phyloP scores from a whole-genome alignment of 2,888 invertebrate species.

The Branchinecta sandiegonensis region DNA sequence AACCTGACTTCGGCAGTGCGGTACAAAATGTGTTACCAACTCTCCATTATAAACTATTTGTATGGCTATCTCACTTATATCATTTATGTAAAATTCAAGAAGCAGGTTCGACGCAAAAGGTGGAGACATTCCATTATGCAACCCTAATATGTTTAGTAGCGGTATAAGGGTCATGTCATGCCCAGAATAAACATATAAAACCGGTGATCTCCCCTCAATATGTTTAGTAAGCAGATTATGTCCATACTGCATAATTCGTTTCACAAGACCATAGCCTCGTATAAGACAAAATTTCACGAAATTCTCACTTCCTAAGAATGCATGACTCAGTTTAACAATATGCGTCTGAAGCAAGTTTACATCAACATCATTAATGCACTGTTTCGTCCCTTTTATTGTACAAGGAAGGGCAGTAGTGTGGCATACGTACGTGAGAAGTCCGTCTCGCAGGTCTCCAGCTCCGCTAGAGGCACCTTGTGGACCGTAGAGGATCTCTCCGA shows the following conservation, averaged over 20 bases:
- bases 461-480: not conserved
- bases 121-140: not conserved
- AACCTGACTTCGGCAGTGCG: not conserved
- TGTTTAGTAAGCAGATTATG: not conserved
- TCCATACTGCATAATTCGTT: conserved; percentile 4
- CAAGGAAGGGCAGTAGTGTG: not conserved
- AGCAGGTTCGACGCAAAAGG: not conserved
- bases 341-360: not conserved
- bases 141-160: not conserved
- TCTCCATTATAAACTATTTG: not conserved
- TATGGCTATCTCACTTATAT: not conserved
- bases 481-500: not conserved
- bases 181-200: conserved; percentile 8
- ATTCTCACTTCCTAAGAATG: not conserved
- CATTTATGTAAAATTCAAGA: not conserved
- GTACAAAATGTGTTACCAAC: not conserved
- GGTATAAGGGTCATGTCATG: not conserved
- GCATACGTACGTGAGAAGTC: not conserved
- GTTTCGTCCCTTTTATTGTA: not conserved
- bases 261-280: not conserved
- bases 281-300: not conserved
- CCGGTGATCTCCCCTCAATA: not conserved
- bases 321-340: not conserved
- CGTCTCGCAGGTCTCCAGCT: not conserved
- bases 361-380: not conserved